phyloP scores from a whole-genome alignment of 2,113 vertebrate species.

The Sebastes fasciatus region DNA sequence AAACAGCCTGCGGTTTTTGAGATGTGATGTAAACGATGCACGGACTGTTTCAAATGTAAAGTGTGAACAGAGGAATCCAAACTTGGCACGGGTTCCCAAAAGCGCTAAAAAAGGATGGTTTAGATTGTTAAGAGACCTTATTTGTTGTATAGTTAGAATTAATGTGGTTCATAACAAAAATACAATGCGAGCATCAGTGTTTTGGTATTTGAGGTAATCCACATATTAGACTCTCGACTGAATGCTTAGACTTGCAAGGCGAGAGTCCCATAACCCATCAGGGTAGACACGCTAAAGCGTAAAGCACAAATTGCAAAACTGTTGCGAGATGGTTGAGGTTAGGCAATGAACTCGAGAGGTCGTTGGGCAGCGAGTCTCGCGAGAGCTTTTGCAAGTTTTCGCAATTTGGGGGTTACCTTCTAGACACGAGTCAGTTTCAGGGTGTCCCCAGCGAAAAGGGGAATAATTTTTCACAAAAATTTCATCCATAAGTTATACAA shows the following conservation, averaged over 20 bases:
- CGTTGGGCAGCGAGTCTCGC: no score
- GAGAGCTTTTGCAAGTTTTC: no score
- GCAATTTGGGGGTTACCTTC: no score
- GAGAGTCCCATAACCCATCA: no score
- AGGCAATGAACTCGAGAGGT: no score
- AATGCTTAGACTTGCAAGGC: neutral
- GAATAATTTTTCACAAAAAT: no score
- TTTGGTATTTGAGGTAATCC: neutral
- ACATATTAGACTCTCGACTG: no score
- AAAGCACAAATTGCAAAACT: no score
- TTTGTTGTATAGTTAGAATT: neutral
- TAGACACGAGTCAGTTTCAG: no score
- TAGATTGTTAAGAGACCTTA: constrained; percentile 16
- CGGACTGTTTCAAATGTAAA: neutral
- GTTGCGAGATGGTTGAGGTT: no score
- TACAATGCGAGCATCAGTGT: constrained; percentile 5
- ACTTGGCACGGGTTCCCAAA: constrained; percentile 18
- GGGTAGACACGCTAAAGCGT: neutral
- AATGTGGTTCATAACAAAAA: neutral
- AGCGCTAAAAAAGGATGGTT: constrained; percentile 7
- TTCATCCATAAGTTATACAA: no score
- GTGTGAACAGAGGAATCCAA: constrained; percentile 3
- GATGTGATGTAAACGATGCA: neutral
- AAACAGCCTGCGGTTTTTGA: constrained; percentile 3
- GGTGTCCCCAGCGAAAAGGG: no score